Conservation (phyloP, 2,797 vertebrate genomes). For the Alcedo quadribrachys region DNA sequence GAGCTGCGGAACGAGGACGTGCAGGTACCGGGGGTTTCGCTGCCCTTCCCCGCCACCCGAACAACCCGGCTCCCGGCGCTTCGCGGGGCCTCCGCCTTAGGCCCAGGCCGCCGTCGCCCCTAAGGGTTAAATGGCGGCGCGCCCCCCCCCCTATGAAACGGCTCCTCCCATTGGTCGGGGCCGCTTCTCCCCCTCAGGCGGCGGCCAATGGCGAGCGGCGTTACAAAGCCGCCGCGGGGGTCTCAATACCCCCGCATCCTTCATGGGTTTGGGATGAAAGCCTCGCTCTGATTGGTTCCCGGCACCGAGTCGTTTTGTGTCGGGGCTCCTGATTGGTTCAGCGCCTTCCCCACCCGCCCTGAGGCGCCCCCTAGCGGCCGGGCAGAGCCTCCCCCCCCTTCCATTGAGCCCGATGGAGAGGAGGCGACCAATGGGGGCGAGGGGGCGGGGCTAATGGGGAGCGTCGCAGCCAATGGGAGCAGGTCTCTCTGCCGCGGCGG, state of each 20-base stretch:
- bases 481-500: neutral
- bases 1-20: neutral
- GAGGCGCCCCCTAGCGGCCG: neutral
- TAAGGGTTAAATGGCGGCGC: too few relatives aligned
- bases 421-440: neutral
- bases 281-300: neutral
- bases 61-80: too few relatives aligned
- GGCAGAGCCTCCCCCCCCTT: neutral
- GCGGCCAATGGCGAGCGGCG: too few relatives aligned
- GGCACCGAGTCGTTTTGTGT: neutral
- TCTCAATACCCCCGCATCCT: too few relatives aligned
- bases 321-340: neutral
- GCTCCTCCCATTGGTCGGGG: neutral
- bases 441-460: neutral
- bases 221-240: too few relatives aligned
- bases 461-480: neutral
- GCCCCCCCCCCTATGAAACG: neutral
- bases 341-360: neutral
- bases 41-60: too few relatives aligned
- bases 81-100: too few relatives aligned
- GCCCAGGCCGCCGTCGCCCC: too few relatives aligned
- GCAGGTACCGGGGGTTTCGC: neutral
- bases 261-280: neutral
- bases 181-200: neutral
- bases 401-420: too few relatives aligned